phyloP scores from a whole-genome alignment of 2,888 invertebrate genomes.

The Metacarcinus magister region DNA sequence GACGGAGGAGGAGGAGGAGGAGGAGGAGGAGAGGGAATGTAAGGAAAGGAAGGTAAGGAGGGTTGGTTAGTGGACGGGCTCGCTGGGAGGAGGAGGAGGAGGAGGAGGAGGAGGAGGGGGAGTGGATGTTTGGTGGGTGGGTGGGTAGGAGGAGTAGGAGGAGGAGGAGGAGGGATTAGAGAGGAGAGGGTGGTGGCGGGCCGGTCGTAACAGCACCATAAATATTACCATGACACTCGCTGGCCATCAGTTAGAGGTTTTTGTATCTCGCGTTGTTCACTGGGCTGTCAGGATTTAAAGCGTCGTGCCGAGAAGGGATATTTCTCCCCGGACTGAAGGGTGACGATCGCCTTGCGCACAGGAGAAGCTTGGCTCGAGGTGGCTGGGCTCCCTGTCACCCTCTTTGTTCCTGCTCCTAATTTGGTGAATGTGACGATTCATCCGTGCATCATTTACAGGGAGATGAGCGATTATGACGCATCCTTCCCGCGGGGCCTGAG shows the following conservation, averaged over 20 bases:
- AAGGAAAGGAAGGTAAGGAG: not conserved
- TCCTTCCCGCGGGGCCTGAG: conserved; percentile 15
- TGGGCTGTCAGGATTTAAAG: conserved; percentile 46
- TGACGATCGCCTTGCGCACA: conserved; percentile 42
- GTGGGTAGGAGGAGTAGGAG: no score
- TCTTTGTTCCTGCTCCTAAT: conserved; percentile 56
- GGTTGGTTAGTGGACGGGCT: not conserved
- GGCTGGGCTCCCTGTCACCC: not conserved
- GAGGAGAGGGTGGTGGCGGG: not conserved
- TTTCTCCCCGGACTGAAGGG: not conserved
- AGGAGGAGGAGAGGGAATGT: not conserved
- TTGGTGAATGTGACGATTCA: conserved; percentile 68
- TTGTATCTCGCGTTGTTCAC: conserved; percentile 49
- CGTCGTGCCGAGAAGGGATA: conserved; percentile 53
- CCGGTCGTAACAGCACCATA: conserved; percentile 33
- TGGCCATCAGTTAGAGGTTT: conserved; percentile 37
- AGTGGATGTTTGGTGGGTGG: conserved; percentile 21
- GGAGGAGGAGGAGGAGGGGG: not conserved
- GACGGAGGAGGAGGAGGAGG: not conserved
- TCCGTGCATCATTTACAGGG: conserved; percentile 69
- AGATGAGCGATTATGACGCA: conserved; percentile 67
- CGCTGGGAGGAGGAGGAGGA: not conserved
- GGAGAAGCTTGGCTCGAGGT: not conserved
- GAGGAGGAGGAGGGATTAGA: no score
- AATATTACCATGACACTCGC: conserved; percentile 2